These are phyloP conservation scores for Serilophus lunatus DNA, from an alignment of 2,113 vertebrate species.

Conservation along the genomic window DNA sequence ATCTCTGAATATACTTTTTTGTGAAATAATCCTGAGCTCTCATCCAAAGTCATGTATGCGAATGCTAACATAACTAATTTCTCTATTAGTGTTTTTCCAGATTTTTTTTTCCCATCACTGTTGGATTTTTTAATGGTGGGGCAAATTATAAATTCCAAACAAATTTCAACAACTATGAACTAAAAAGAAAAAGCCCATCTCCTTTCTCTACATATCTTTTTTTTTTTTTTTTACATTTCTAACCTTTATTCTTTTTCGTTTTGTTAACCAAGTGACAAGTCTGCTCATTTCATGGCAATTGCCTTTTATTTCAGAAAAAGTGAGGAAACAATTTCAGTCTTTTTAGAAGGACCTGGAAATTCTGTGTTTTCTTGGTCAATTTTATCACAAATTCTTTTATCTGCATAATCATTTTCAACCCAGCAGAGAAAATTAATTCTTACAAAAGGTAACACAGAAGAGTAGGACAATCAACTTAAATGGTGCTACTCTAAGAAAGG, in stretches of 20 bases:
- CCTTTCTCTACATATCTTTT: background rate
- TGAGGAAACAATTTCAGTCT: background rate
- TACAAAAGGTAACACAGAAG: background rate
- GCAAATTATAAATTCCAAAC: background rate
- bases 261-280: background rate
- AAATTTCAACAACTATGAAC: background rate
- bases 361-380: no score
- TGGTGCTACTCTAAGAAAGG: slow-evolving; percentile 40
- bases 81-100: background rate
- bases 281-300: background rate
- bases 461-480: slow-evolving; percentile 35
- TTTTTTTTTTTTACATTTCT: background rate
- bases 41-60: background rate
- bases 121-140: no score
- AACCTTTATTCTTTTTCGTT: background rate
- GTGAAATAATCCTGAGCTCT: background rate
- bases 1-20: background rate
- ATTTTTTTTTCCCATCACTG: background rate
- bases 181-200: background rate
- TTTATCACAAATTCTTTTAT: background rate
- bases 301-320: background rate
- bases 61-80: background rate
- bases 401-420: slow-evolving; percentile 17
- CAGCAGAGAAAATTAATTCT: slow-evolving; percentile 18
- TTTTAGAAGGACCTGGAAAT: no score